Conservation (phyloP, 2,888 invertebrate genomes). For the Empis stercorea region DNA sequence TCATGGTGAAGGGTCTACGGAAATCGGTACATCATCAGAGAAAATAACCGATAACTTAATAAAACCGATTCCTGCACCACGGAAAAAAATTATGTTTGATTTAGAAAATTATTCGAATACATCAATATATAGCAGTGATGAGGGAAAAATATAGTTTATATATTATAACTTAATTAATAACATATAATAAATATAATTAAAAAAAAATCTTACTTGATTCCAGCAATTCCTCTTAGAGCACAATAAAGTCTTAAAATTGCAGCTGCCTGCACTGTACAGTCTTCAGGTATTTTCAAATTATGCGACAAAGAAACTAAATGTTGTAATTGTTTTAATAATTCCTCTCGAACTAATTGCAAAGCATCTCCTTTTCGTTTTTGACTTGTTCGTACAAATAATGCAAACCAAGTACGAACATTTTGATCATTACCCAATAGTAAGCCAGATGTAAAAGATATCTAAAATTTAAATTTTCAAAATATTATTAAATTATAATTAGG, state of each 20-base stretch:
- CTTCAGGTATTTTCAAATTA: constrained; percentile 46
- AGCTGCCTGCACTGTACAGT: constrained; percentile 71
- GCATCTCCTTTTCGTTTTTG: constrained; percentile 56
- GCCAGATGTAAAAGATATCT: constrained; percentile 78
- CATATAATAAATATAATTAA: too few species aligned
- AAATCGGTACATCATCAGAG: background rate
- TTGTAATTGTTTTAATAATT: constrained; percentile 59
- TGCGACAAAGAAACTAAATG: constrained; percentile 48
- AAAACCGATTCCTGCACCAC: constrained; percentile 27
- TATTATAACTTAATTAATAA: too few species aligned
- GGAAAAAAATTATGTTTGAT: constrained; percentile 31
- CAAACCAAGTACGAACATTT: constrained; percentile 83
- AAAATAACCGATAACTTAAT: background rate
- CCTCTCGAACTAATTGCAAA: constrained; percentile 50
- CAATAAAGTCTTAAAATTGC: constrained; percentile 81
- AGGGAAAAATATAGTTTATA: too few species aligned
- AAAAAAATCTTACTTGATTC: constrained; percentile 54
- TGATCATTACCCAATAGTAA: constrained; percentile 82
- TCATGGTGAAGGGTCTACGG: constrained; percentile 2
- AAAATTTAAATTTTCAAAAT: constrained; percentile 7
- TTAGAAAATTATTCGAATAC: background rate
- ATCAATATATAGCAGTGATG: too few species aligned
- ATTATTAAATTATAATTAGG: too few species aligned
- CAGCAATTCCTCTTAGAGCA: constrained; percentile 83
- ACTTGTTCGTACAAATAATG: constrained; percentile 69